phyloP scores from a whole-genome alignment of 2,888 invertebrate species.

The Prosapia bicincta region DNA sequence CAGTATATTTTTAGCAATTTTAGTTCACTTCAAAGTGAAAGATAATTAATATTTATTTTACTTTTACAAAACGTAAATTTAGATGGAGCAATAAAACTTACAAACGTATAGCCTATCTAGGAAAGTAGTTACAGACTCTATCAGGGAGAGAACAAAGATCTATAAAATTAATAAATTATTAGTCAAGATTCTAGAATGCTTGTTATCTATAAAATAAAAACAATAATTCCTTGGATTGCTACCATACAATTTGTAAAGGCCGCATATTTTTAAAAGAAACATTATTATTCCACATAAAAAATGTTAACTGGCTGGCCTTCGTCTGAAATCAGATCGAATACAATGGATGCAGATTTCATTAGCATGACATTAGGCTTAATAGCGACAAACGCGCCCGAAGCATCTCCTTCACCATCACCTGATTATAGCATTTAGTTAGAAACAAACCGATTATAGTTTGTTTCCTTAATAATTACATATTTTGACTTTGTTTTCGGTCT shows the following conservation, averaged over 20 bases:
- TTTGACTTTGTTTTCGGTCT: not conserved
- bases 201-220: not conserved
- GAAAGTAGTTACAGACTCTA: not conserved
- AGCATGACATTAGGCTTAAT: not conserved
- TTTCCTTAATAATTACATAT: not conserved
- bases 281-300: not conserved
- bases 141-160: not conserved
- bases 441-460: not conserved
- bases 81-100: too few relatives aligned
- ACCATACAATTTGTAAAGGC: not conserved
- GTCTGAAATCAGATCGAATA: not conserved
- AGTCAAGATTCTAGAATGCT: not conserved
- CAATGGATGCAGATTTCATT: not conserved
- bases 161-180: not conserved
- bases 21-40: too few relatives aligned
- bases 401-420: not conserved
- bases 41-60: too few relatives aligned
- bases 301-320: not conserved
- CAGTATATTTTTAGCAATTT: too few relatives aligned
- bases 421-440: not conserved
- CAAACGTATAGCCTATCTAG: too few relatives aligned
- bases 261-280: not conserved
- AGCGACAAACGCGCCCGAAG: not conserved
- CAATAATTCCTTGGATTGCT: not conserved
- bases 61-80: too few relatives aligned